Evolutionary conservation across 2,888 invertebrate genomes (phyloP).

Genomic region (Cyclophora punctaria): DNA sequence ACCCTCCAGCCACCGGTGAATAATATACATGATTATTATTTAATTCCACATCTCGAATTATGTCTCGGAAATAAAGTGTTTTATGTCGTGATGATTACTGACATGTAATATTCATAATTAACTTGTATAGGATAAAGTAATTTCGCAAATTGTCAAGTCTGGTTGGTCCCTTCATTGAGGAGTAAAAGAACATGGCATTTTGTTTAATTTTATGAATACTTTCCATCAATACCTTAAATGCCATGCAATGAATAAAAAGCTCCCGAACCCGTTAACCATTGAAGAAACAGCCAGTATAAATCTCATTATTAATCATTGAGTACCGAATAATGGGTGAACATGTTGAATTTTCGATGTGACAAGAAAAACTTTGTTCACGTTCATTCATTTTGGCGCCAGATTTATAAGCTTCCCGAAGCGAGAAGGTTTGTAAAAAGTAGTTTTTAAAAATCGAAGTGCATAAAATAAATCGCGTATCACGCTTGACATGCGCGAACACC

Average conservation of each 20-base stretch:
- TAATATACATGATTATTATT: constrained; percentile 18
- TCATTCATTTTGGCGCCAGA: constrained; percentile 70
- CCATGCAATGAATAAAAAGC: not conserved
- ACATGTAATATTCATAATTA: too few species aligned
- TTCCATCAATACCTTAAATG: constrained; percentile 6
- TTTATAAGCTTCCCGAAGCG: constrained; percentile 63
- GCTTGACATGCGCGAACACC: constrained; percentile 25
- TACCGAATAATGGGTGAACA: constrained; percentile 27
- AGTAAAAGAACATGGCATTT: too few species aligned
- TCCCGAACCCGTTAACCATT: constrained; percentile 23
- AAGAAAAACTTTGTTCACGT: constrained; percentile 47
- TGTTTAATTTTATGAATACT: too few species aligned
- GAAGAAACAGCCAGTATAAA: constrained; percentile 28
- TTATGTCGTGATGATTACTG: too few species aligned
- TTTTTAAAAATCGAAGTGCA: constrained; percentile 53
- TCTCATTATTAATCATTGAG: constrained; percentile 25
- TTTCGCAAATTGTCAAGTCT: too few species aligned
- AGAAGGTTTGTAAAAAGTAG: constrained; percentile 62
- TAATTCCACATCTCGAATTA: constrained; percentile 12
- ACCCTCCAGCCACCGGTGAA: constrained; percentile 30
- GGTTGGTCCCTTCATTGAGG: too few species aligned
- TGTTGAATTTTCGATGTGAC: constrained; percentile 40
- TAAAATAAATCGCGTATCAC: constrained; percentile 57
- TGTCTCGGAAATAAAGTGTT: not conserved
- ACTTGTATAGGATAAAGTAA: too few species aligned